Percentiles rank a stretch among this genome's conserved stretches.
These are phyloP conservation scores for Itoplectis maculator DNA, from an alignment of 2,888 invertebrate species.

Conservation along the genomic window DNA sequence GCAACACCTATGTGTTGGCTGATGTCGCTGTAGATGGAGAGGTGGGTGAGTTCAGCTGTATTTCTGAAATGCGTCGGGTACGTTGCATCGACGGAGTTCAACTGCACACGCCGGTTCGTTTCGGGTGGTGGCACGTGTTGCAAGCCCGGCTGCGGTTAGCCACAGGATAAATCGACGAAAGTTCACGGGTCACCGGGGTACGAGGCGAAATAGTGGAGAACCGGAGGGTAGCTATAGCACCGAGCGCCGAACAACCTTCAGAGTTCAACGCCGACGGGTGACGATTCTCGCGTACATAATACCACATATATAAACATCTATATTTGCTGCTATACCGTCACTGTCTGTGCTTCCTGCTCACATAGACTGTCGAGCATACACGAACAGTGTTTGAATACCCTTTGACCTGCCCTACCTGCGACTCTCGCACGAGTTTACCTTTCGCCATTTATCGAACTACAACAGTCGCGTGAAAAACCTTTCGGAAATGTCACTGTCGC, in stretches of 20 bases:
- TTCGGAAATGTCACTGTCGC: constrained; percentile 37
- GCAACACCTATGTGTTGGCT: neutral
- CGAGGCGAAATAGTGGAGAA: constrained; percentile 56
- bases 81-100: constrained; percentile 25
- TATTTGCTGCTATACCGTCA: neutral
- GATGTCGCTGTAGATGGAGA: neutral
- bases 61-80: constrained; percentile 38
- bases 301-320: constrained; percentile 1
- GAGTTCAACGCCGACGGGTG: constrained; percentile 69
- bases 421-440: constrained; percentile 17
- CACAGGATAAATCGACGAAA: constrained; percentile 67
- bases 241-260: constrained; percentile 73
- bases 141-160: constrained; percentile 24
- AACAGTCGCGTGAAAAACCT: constrained; percentile 16
- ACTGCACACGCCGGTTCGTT: constrained; percentile 13
- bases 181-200: constrained; percentile 74
- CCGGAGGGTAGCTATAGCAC: constrained; percentile 47
- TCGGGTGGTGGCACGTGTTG: constrained; percentile 49
- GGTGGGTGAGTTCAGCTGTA: neutral
- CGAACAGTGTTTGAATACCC: constrained; percentile 2
- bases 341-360: neutral
- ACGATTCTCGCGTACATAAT: constrained; percentile 46
- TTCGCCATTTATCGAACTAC: constrained; percentile 33
- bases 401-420: constrained; percentile 39
- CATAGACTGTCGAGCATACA: neutral